A percentile compares a stretch with the other conserved stretches of the same genome.
These are phyloP conservation scores for Lobophora halterata DNA, from an alignment of 2,888 invertebrate genomes.

Conservation along the genomic window DNA sequence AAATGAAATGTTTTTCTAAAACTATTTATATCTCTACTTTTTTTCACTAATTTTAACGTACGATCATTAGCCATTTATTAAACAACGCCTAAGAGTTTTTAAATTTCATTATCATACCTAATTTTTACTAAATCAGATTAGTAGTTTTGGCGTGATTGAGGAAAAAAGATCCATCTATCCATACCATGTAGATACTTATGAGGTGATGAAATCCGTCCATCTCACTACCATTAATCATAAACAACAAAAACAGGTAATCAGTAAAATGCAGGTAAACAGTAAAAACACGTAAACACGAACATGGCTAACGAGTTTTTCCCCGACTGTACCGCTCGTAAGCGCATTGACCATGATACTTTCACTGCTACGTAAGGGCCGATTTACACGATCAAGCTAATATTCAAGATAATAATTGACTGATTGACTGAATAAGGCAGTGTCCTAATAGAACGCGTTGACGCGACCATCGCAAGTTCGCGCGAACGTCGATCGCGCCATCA, in stretches of 20 bases:
- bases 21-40: no score
- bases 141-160: no score
- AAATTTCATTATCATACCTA: no score
- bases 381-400: conserved; percentile 3
- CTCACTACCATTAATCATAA: conserved; percentile 2
- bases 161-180: no score
- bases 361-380: conserved; percentile 18
- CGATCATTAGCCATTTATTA: no score
- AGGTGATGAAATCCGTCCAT: conserved; percentile 3
- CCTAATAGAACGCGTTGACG: neutral
- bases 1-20: no score
- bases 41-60: no score
- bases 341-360: conserved; percentile 35
- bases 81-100: no score
- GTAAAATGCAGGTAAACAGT: neutral
- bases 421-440: neutral
- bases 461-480: no score
- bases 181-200: neutral
- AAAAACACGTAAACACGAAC: conserved; percentile 1
- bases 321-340: conserved; percentile 23
- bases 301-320: conserved; percentile 20
- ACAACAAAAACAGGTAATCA: conserved; percentile 18
- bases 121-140: no score
- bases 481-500: no score
- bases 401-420: neutral